A percentile compares a stretch with the other conserved stretches of the same genome.
These are phyloP conservation scores for Chloebia gouldiae DNA, from an alignment of 2,113 vertebrate genomes.

Conservation along the genomic window DNA sequence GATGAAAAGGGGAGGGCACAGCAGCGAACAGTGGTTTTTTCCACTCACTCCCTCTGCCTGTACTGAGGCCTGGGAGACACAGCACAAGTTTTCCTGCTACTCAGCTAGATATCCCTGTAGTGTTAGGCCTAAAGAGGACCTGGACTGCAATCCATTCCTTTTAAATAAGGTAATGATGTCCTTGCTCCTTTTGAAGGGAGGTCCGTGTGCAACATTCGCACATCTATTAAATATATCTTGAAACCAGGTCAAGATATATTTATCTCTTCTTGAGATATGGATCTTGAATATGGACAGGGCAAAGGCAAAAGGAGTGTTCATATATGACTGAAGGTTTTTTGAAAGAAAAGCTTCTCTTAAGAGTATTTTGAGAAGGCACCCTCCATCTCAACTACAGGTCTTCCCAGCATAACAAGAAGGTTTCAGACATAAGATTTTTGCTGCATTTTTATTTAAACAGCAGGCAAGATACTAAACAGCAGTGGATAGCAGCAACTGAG, in stretches of 20 bases:
- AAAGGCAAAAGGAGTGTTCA: neutral
- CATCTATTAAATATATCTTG: neutral
- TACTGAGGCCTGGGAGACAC: neutral
- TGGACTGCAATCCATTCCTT: neutral
- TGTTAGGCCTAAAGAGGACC: neutral
- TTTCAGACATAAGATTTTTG: neutral
- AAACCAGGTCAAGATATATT: neutral
- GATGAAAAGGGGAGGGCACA: slow-evolving; percentile 1
- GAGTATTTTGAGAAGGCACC: neutral
- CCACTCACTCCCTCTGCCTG: neutral
- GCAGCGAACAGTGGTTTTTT: neutral
- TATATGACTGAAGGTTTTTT: neutral
- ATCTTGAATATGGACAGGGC: neutral
- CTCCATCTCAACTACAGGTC: neutral
- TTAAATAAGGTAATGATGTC: neutral
- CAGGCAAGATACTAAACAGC: neutral
- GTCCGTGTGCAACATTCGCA: neutral
- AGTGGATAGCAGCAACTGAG: neutral
- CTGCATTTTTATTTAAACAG: neutral
- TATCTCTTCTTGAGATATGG: neutral
- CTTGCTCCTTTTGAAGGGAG: neutral
- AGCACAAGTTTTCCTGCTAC: neutral
- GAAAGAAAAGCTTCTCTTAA: neutral
- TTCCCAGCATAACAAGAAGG: neutral
- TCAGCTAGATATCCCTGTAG: neutral